Evolutionary conservation across 2,113 vertebrate genomes (phyloP), one percentile per base, ranked within the genome.

Genomic region (Anolis sagrei): DNA sequence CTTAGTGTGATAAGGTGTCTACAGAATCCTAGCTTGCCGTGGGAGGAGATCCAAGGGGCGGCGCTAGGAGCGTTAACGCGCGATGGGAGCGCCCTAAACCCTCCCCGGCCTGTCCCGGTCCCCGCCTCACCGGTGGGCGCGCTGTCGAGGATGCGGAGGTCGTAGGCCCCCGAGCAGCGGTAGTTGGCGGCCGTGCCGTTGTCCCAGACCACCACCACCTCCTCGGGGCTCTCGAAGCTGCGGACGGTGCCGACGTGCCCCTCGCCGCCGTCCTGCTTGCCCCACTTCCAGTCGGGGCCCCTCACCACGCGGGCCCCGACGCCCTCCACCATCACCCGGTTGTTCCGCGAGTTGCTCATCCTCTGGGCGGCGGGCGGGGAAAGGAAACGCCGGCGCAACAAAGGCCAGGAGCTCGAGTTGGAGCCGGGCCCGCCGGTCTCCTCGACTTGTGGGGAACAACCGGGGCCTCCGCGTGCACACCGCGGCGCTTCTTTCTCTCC

Each of bases 251-350:
- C 98, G 85, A 98, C 98, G 93, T 99, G 98, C 83, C 98, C 98
- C 95, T 99, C 98, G 94, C 98, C 98, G 25, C 98, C 98, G 89
- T 99, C 98, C 97, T 99, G 98, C 91, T 99, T 99, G 19, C 98
- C 98, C 98, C 98, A 99, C 92, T 99, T 99, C 98, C 98, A 99
- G 95, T 99, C 98, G 2, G 98, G 98, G 93, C 98, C 98, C 58
- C 98, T 97, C 69, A 99, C 97, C 44, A 99, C 98, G 85, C 98
- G 97, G 16, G 98, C 98, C 48, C 98, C 98, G 23, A 99, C 98
- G 86, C 98, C 98, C 92, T 99, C 98, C 97, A 99, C 98, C 98
- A 99, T 98, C 89, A 98, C 98, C 32, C 98, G 97, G 96, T 99
- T 99, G 90, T 99, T 99, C 95, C 98, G 96, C 66, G 98, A 98